Evolutionary conservation across 2,888 invertebrate species (phyloP).

Genomic region (Laothoe populi): DNA sequence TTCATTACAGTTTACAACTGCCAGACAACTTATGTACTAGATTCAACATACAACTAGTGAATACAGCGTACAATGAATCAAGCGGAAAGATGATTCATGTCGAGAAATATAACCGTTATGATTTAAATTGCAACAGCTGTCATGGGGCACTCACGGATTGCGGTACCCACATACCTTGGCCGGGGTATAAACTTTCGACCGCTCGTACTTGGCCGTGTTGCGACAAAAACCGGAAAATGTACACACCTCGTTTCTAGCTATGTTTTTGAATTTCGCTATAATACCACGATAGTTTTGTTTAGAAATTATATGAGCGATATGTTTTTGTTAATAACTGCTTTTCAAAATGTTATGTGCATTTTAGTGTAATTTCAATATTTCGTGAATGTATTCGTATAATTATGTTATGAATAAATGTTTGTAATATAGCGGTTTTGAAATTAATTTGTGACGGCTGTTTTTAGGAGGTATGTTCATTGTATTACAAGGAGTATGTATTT

Average conservation of each 20-base stretch:
- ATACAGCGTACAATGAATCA: slow-evolving; percentile 59
- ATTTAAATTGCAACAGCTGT: slow-evolving; percentile 78
- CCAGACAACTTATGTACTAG: neutral
- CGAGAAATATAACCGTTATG: slow-evolving; percentile 78
- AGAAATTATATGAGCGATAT: neutral
- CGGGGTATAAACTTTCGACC: slow-evolving; percentile 35
- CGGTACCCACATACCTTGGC: slow-evolving; percentile 69
- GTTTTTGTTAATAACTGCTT: neutral
- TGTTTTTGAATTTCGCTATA: slow-evolving; percentile 13
- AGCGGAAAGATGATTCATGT: slow-evolving; percentile 80
- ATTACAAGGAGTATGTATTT: neutral
- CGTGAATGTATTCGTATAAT: neutral
- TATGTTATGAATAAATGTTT: neutral
- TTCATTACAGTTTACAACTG: neutral
- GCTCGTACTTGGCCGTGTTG: slow-evolving; percentile 22
- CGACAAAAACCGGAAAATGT: slow-evolving; percentile 24
- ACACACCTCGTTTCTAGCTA: slow-evolving; percentile 13
- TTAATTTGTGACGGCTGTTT: neutral
- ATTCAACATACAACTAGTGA: neutral
- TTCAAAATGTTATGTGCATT: neutral
- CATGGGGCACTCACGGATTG: slow-evolving; percentile 68
- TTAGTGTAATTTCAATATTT: neutral
- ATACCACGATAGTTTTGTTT: slow-evolving; percentile 8
- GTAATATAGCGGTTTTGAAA: neutral
- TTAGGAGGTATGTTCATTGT: neutral